Evolutionary conservation across 1,140 invertebrate species (phyloP).

Genomic region (Heliconius congener): DNA sequence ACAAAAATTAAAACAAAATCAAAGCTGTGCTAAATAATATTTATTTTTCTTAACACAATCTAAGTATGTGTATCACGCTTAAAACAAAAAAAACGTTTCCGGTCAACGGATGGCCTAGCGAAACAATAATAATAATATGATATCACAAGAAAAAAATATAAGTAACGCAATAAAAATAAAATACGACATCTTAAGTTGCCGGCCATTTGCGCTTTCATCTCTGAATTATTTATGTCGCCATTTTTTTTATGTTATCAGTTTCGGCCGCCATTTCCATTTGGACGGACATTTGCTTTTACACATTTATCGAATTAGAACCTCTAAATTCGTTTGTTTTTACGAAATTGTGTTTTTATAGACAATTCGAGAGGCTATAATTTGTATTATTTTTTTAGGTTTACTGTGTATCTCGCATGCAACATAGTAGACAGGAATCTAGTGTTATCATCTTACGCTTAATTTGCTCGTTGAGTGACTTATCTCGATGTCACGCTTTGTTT

Average conservation of each 20-base stretch:
- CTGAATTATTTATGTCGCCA: conserved; percentile 19
- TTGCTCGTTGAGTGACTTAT: no score
- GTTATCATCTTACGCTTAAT: no score
- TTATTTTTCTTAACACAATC: no score
- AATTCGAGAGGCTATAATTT: neutral
- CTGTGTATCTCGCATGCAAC: no score
- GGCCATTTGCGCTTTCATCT: conserved; percentile 14
- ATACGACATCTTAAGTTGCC: conserved; percentile 19
- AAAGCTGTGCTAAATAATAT: no score
- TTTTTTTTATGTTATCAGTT: conserved; percentile 11
- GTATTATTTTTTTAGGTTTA: no score
- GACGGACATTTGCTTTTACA: neutral
- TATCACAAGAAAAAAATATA: conserved; percentile 6
- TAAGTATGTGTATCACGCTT: neutral
- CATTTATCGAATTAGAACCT: neutral
- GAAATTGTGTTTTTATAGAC: neutral
- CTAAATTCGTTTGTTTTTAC: neutral
- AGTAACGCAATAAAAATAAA: conserved; percentile 25
- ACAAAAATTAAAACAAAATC: no score
- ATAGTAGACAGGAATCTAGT: no score
- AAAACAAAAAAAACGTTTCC: conserved; percentile 2
- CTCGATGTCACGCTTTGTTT: no score
- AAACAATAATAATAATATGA: conserved; percentile 19
- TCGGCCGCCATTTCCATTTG: conserved; percentile 1
- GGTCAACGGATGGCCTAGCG: neutral